Percentiles rank a stretch among this genome's conserved stretches.
Conservation (phyloP, 2,797 vertebrate species). For the Remorina albescens region DNA sequence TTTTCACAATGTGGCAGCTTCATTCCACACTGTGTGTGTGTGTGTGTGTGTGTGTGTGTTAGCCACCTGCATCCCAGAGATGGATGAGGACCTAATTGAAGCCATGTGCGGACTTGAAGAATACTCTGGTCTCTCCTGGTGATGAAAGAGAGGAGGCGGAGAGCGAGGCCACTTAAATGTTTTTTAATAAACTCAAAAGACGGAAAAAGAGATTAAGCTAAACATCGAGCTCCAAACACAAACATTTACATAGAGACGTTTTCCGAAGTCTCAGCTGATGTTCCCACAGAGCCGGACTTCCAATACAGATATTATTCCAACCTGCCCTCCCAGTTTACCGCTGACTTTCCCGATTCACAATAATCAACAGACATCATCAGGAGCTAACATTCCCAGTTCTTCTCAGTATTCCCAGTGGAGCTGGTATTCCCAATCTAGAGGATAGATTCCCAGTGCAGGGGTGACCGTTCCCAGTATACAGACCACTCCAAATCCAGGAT, state of each 20-base stretch:
- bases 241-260: conserved; percentile 53
- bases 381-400: not conserved
- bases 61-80: conserved; percentile 79
- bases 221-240: conserved; percentile 47
- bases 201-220: conserved; percentile 35
- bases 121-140: conserved; percentile 66
- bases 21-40: conserved; percentile 50
- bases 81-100: conserved; percentile 73
- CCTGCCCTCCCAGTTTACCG: not conserved
- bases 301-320: not conserved
- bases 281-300: conserved; percentile 24
- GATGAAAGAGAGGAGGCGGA: conserved; percentile 52
- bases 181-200: conserved; percentile 64
- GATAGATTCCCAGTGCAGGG: too few species aligned
- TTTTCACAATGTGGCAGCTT: conserved; percentile 75
- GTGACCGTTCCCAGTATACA: not conserved
- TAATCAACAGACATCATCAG: too few species aligned
- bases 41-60: conserved; percentile 34
- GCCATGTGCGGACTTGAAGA: conserved; percentile 67
- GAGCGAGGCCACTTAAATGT: conserved; percentile 50
- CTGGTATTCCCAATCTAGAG: not conserved
- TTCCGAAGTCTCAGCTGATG: conserved; percentile 9
- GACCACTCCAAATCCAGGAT: too few species aligned
- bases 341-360: too few species aligned
- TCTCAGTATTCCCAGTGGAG: not conserved